phyloP scores from a whole-genome alignment of 2,797 vertebrate species.

The Eupleurogrammus muticus region DNA sequence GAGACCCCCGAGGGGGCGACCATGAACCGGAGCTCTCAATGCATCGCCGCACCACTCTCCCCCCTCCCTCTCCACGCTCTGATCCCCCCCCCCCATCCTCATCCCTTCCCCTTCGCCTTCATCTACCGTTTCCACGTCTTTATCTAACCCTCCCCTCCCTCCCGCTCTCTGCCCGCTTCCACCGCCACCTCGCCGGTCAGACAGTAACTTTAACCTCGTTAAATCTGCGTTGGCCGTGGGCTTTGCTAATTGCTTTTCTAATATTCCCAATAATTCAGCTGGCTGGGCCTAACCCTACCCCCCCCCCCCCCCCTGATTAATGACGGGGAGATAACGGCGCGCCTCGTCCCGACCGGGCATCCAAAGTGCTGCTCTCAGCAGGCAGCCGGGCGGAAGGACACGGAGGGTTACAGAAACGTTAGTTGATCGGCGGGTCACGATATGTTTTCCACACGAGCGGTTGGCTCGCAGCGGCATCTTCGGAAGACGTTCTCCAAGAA shows the following conservation, averaged over 20 bases:
- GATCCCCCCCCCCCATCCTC: background rate
- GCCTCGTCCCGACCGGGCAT: slow-evolving; percentile 42
- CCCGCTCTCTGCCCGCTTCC: slow-evolving; percentile 16
- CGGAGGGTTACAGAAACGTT: slow-evolving; percentile 44
- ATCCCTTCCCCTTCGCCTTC: slow-evolving; percentile 5
- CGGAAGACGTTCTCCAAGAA: slow-evolving; percentile 1
- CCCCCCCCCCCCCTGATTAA: slow-evolving; percentile 65
- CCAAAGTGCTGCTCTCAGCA: slow-evolving; percentile 71
- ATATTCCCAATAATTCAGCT: slow-evolving; percentile 78
- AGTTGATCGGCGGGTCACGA: slow-evolving; percentile 42
- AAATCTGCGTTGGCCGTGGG: slow-evolving; percentile 50
- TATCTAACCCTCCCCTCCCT: slow-evolving; percentile 50
- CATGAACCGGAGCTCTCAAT: slow-evolving; percentile 50
- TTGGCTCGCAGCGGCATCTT: background rate
- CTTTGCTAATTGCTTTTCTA: slow-evolving; percentile 80
- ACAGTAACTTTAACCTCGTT: slow-evolving; percentile 70
- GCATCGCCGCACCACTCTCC: slow-evolving; percentile 38
- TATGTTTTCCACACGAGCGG: slow-evolving; percentile 17
- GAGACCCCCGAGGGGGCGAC: slow-evolving; percentile 61
- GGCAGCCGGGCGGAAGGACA: slow-evolving; percentile 52
- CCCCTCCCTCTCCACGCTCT: background rate
- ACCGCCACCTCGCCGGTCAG: slow-evolving; percentile 21
- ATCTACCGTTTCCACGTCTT: slow-evolving; percentile 53
- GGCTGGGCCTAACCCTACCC: slow-evolving; percentile 50
- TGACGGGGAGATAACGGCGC: slow-evolving; percentile 58